Percentiles rank a stretch among this genome's conserved stretches.
These are phyloP conservation scores for Galaxea fascicularis DNA, from an alignment of 92 coral and sea anemone species.

Conservation along the genomic window DNA sequence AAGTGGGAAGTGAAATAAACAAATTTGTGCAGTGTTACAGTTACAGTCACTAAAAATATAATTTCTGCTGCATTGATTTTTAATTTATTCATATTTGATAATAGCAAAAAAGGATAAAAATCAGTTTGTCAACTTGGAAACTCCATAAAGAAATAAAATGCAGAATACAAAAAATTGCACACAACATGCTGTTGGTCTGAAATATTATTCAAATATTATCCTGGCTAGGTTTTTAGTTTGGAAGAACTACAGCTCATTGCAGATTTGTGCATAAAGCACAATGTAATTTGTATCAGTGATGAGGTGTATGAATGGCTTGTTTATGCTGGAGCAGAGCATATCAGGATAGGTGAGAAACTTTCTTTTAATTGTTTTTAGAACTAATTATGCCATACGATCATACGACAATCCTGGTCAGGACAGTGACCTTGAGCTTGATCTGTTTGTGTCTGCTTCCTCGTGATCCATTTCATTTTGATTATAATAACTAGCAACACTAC, in stretches of 20 bases:
- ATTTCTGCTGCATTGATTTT: too few relatives aligned
- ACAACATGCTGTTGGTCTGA: neutral
- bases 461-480: neutral
- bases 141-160: too few relatives aligned
- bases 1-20: too few relatives aligned
- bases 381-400: too few relatives aligned
- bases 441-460: too few relatives aligned
- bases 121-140: too few relatives aligned
- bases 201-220: neutral
- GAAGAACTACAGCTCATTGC: constrained; percentile 93
- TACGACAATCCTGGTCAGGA: too few relatives aligned
- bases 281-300: constrained; percentile 93
- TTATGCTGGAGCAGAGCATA: constrained; percentile 81
- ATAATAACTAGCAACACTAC: constrained; percentile 79
- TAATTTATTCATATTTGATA: too few relatives aligned
- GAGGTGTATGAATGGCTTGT: constrained; percentile 99
- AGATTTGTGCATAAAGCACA: constrained; percentile 84
- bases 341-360: constrained; percentile 80
- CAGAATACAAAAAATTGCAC: neutral
- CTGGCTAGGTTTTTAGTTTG: constrained; percentile 74
- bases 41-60: too few relatives aligned
- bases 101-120: too few relatives aligned
- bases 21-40: too few relatives aligned
- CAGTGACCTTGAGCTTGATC: too few relatives aligned
- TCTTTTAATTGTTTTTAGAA: neutral